These are phyloP conservation scores for Megastigmus dorsalis DNA, from an alignment of 2,888 invertebrate species.

Conservation along the genomic window DNA sequence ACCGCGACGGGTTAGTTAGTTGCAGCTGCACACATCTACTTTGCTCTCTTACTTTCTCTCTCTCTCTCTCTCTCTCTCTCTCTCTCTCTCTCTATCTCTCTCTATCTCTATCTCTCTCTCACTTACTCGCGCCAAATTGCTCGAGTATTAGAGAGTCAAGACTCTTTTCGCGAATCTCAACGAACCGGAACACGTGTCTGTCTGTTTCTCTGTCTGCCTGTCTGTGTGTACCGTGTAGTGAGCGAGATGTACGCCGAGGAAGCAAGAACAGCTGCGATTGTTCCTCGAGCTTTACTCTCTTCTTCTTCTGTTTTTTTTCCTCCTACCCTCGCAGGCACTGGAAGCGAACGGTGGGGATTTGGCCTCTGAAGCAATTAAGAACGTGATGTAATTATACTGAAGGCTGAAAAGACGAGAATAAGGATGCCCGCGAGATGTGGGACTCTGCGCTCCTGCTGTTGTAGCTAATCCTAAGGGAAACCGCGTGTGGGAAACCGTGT, in stretches of 20 bases:
- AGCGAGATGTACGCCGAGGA: not conserved
- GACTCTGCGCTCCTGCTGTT: no score
- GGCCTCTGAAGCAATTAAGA: not conserved
- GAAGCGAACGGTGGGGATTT: constrained; percentile 8
- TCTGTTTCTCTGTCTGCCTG: no score
- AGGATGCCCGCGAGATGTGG: not conserved
- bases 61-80: no score
- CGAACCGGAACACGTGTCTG: not conserved
- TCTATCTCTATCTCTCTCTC: no score
- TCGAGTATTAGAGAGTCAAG: constrained; percentile 3
- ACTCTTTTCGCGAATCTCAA: constrained; percentile 6
- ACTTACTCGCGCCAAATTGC: not conserved
- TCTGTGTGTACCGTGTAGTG: no score
- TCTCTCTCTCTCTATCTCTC: no score
- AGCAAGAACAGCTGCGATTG: not conserved
- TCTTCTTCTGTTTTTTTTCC: no score
- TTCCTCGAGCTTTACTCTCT: no score
- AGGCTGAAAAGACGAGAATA: not conserved
- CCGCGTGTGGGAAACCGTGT: no score
- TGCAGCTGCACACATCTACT: not conserved
- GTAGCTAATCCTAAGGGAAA: not conserved
- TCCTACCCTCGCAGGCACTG: not conserved
- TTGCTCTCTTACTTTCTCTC: no score
- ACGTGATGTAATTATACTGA: not conserved
- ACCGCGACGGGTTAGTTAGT: not conserved